These are phyloP conservation scores for Tethya wilhelma DNA, from an alignment of 37 sponge, comb jelly and placozoan genomes.

Conservation along the genomic window DNA sequence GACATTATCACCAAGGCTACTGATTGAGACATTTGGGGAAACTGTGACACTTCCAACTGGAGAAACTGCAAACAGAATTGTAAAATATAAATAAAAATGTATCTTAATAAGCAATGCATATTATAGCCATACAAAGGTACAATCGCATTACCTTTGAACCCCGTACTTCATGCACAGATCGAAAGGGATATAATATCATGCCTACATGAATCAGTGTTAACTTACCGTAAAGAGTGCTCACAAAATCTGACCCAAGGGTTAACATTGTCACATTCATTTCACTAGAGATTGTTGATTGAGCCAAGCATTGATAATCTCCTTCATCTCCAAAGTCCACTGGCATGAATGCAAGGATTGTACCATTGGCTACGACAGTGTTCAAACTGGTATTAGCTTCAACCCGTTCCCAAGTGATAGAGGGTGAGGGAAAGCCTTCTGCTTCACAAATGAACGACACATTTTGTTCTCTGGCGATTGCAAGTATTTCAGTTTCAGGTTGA, in stretches of 20 bases:
- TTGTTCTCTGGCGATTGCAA: background rate
- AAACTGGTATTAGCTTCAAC: background rate
- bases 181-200: no score
- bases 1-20: background rate
- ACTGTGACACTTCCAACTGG: conserved; percentile 5
- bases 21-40: background rate
- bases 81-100: no score
- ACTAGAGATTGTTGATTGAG: background rate
- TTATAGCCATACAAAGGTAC: no score
- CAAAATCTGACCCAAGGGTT: no score
- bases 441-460: background rate
- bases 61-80: conserved; percentile 18
- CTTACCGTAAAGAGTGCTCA: no score
- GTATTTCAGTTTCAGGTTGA: background rate
- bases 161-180: no score
- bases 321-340: conserved; percentile 39
- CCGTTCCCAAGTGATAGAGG: conserved; percentile 29
- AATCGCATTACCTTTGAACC: no score
- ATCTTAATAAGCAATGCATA: no score
- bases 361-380: background rate
- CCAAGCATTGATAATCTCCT: conserved; percentile 37
- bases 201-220: no score
- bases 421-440: conserved; percentile 49
- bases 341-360: background rate
- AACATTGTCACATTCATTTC: no score